These are phyloP conservation scores for Gadus chalcogrammus DNA, from an alignment of 2,113 vertebrate genomes.

Conservation along the genomic window DNA sequence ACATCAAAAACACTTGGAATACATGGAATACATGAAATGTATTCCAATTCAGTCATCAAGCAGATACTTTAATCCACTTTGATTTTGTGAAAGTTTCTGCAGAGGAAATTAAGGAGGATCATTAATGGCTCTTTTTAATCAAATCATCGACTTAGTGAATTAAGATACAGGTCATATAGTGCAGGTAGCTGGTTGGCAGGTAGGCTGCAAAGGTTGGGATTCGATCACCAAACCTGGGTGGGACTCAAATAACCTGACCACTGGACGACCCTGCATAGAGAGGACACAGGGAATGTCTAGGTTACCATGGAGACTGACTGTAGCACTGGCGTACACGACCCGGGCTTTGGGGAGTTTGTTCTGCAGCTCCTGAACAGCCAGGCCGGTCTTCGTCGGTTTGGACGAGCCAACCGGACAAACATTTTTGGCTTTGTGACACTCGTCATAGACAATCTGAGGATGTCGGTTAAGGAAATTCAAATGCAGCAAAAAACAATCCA, in stretches of 20 bases:
- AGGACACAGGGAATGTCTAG: no score
- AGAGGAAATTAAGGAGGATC: no score
- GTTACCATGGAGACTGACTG: conserved; percentile 58
- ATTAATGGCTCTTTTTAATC: neutral
- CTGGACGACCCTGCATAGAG: no score
- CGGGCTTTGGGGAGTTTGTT: conserved; percentile 97
- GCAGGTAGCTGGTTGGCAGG: no score
- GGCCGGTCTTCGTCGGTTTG: conserved; percentile 96
- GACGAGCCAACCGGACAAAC: conserved; percentile 97
- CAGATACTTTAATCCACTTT: neutral
- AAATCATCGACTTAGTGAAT: neutral
- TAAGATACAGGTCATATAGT: neutral
- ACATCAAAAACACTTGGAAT: conserved; percentile 5
- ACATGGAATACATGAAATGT: no score
- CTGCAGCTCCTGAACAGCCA: conserved; percentile 94
- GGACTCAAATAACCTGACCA: no score
- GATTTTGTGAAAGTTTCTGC: neutral
- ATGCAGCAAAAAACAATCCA: no score
- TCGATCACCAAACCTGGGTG: no score
- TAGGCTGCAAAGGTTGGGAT: no score
- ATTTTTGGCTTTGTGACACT: conserved; percentile 99
- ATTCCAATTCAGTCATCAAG: neutral
- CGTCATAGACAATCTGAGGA: conserved; percentile 92
- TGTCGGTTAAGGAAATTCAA: conserved; percentile 65
- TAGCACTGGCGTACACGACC: conserved; percentile 96